A percentile compares a stretch with the other conserved stretches of the same genome.
These are phyloP conservation scores for Heliconius hermathena DNA, from an alignment of 1,140 invertebrate species.

Conservation along the genomic window DNA sequence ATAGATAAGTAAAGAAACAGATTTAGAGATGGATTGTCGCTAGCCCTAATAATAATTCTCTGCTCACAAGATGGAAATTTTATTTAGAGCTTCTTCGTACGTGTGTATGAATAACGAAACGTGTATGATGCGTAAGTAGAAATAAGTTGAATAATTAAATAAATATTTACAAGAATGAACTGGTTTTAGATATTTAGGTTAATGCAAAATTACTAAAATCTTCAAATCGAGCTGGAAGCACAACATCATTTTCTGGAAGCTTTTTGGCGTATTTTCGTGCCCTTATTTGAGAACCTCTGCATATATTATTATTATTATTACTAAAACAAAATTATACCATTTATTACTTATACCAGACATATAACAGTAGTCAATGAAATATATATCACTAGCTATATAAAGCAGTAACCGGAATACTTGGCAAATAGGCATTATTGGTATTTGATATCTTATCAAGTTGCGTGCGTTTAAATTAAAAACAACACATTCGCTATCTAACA, in stretches of 20 bases:
- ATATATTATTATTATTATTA: too few species aligned
- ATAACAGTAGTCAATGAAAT: background rate
- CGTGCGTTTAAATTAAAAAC: background rate
- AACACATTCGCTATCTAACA: slow-evolving; percentile 15
- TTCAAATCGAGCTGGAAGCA: too few species aligned
- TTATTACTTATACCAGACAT: background rate
- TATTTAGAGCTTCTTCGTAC: slow-evolving; percentile 43
- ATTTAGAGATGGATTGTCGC: slow-evolving; percentile 55
- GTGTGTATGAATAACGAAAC: slow-evolving; percentile 33
- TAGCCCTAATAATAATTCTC: slow-evolving; percentile 51
- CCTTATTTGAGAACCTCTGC: too few species aligned
- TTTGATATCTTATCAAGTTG: slow-evolving; percentile 1
- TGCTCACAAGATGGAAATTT: slow-evolving; percentile 46
- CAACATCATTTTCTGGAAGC: too few species aligned
- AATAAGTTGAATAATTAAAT: too few species aligned
- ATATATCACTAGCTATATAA: background rate
- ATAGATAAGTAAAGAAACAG: slow-evolving; percentile 59
- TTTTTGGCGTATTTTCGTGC: too few species aligned
- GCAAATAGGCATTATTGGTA: background rate
- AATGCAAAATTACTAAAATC: too few species aligned
- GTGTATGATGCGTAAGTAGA: background rate
- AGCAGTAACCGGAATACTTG: background rate
- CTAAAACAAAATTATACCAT: too few species aligned
- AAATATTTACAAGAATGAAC: too few species aligned
- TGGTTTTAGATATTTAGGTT: too few species aligned